Evolutionary conservation across 1,140 invertebrate genomes (phyloP).

Genomic region (Conopomorpha cramerella): DNA sequence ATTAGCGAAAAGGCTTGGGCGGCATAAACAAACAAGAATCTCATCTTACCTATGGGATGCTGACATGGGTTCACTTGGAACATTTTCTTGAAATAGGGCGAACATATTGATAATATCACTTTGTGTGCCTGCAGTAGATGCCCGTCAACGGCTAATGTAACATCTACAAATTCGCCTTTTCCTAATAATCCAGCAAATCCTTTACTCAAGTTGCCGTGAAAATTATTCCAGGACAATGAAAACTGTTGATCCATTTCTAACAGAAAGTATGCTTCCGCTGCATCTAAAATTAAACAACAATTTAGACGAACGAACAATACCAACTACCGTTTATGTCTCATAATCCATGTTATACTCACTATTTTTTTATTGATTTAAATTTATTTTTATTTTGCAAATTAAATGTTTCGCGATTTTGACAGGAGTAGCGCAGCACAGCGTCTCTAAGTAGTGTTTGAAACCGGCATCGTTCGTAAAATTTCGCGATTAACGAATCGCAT

Average conservation of each 20-base stretch:
- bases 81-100: conserved; percentile 74
- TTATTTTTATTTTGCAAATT: too few species aligned
- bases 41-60: conserved; percentile 82
- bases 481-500: too few species aligned
- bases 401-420: too few species aligned
- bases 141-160: conserved; percentile 73
- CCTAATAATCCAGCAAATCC: conserved; percentile 67
- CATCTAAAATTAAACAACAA: conserved; percentile 26
- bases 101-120: conserved; percentile 74
- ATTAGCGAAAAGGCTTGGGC: too few species aligned
- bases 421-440: too few species aligned
- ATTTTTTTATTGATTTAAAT: too few species aligned
- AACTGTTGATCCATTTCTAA: conserved; percentile 62
- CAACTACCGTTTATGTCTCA: too few species aligned
- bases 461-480: too few species aligned
- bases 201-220: conserved; percentile 66
- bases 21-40: too few species aligned
- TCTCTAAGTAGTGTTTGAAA: too few species aligned
- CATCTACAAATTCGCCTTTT: conserved; percentile 72
- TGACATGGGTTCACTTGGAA: conserved; percentile 84
- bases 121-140: conserved; percentile 73
- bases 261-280: conserved; percentile 21
- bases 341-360: too few species aligned
- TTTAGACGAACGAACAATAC: too few species aligned
- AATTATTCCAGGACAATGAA: conserved; percentile 70